Percentiles rank a stretch among this genome's conserved stretches.
Evolutionary conservation across 2,888 invertebrate species (phyloP).

Genomic region (Malthinus seriepunctatus): DNA sequence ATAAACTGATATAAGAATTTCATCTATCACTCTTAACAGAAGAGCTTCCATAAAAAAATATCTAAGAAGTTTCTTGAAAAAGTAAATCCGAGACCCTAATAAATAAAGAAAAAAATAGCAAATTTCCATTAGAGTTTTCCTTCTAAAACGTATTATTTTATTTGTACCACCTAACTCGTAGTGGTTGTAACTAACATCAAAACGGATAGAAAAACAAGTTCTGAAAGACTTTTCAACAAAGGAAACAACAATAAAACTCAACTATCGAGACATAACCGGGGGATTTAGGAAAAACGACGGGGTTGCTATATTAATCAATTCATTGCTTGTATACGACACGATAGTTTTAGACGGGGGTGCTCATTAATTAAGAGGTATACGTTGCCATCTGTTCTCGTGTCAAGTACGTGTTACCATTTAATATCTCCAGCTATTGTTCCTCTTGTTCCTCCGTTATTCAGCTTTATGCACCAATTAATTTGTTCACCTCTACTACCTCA

Average conservation of each 20-base stretch:
- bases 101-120: conserved; percentile 17
- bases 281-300: conserved; percentile 6
- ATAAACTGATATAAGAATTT: background rate
- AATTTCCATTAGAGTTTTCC: conserved; percentile 16
- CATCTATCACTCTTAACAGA: background rate
- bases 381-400: conserved; percentile 30
- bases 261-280: background rate
- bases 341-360: conserved; percentile 28
- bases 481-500: conserved; percentile 11
- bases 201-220: conserved; percentile 9
- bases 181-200: conserved; percentile 11
- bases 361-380: conserved; percentile 29
- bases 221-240: conserved; percentile 4
- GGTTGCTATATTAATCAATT: conserved; percentile 28
- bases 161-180: conserved; percentile 14
- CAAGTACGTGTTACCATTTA: conserved; percentile 32
- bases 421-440: conserved; percentile 29
- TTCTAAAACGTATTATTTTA: conserved; percentile 19
- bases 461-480: conserved; percentile 29
- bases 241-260: conserved; percentile 8
- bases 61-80: background rate
- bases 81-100: background rate
- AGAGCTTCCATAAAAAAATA: conserved; percentile 4
- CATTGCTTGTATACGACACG: conserved; percentile 26
- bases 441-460: conserved; percentile 17